phyloP scores from a whole-genome alignment of 2,888 invertebrate genomes.

The Rhingia rostrata region DNA sequence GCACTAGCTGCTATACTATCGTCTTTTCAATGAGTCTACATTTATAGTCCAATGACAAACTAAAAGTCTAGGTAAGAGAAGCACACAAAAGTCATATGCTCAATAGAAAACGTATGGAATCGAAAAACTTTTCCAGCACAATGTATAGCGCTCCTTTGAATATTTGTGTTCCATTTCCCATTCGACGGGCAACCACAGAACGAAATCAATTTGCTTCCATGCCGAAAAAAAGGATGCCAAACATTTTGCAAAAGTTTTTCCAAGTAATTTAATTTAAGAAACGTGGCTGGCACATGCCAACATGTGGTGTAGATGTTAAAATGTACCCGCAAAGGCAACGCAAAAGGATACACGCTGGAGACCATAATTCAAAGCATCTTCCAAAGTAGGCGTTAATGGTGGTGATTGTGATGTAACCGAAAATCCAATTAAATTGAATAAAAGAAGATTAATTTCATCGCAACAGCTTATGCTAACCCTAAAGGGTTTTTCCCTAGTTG shows the following conservation, averaged over 20 bases:
- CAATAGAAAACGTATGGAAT: too few relatives aligned
- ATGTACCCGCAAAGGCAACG: not conserved
- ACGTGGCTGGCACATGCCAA: not conserved
- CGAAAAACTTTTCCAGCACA: too few relatives aligned
- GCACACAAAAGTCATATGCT: too few relatives aligned
- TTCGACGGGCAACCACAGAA: too few relatives aligned
- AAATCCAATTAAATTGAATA: conserved; percentile 4
- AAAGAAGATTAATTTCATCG: conserved; percentile 4
- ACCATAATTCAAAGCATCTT: not conserved
- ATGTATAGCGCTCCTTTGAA: too few relatives aligned
- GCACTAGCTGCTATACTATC: too few relatives aligned
- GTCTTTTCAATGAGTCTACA: too few relatives aligned
- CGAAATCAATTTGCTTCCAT: too few relatives aligned
- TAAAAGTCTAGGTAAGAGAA: too few relatives aligned
- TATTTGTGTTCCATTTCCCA: too few relatives aligned
- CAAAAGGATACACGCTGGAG: not conserved
- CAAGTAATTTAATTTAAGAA: not conserved
- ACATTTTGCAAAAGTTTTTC: not conserved
- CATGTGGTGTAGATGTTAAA: not conserved
- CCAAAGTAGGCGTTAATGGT: not conserved
- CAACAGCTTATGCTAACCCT: not conserved
- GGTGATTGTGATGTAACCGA: not conserved
- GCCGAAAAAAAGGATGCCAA: not conserved
- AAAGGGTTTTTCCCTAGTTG: not conserved
- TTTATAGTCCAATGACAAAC: too few relatives aligned